phyloP scores from a whole-genome alignment of 2,113 vertebrate species.

The Boulengeromyrus knoepffleri region DNA sequence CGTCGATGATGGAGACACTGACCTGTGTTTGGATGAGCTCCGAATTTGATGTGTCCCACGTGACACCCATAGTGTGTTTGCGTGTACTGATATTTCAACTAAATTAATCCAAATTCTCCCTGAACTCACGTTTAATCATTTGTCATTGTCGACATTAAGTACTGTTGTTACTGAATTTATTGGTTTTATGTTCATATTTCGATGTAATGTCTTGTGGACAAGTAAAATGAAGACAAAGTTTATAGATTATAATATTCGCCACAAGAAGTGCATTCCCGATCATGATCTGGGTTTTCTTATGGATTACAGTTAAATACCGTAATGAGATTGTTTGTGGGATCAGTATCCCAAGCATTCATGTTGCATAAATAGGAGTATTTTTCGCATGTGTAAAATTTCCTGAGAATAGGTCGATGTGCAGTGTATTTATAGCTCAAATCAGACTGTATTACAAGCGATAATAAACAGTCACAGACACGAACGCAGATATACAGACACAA shows the following conservation, averaged over 20 bases:
- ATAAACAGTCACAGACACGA: background rate
- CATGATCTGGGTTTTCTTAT: background rate
- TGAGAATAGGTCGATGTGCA: background rate
- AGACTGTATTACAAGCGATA: background rate
- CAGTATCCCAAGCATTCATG: conserved; percentile 26
- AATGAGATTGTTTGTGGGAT: background rate
- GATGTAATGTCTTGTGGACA: background rate
- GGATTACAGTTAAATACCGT: background rate
- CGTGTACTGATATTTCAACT: background rate
- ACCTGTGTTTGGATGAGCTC: background rate
- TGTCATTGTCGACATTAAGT: background rate
- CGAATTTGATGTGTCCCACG: background rate
- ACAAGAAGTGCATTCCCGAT: background rate
- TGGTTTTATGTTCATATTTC: background rate
- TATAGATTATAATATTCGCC: background rate
- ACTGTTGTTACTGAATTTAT: background rate
- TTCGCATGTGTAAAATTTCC: background rate
- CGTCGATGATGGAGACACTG: background rate
- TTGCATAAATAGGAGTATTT: conserved; percentile 30
- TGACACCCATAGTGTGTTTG: background rate
- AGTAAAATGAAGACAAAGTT: background rate
- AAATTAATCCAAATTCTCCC: background rate
- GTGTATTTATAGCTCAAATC: background rate
- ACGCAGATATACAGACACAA: conserved; percentile 9
- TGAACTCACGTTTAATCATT: background rate